A percentile compares a stretch with the other conserved stretches of the same genome.
Conservation (phyloP, 2,797 vertebrate genomes). For the Spheniscus humboldti region DNA sequence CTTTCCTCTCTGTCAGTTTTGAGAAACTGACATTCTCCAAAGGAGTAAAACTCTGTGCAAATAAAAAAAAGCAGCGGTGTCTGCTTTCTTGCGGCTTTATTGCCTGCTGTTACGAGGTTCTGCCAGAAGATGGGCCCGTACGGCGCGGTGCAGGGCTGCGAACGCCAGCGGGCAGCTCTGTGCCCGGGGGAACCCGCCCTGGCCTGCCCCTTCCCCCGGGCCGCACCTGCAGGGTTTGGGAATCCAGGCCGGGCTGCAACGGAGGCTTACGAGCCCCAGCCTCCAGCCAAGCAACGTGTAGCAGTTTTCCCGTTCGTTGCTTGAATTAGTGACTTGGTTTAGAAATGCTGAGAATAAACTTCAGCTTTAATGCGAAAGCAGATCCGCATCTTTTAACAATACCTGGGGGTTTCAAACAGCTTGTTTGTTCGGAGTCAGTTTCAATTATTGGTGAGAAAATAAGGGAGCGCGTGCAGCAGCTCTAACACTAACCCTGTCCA, state of each 20-base stretch:
- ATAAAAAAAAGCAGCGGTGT: accelerated
- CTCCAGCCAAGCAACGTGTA: accelerated
- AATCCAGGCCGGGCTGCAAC: no score
- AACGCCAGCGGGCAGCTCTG: neutral
- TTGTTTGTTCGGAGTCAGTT: accelerated
- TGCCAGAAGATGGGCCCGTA: neutral
- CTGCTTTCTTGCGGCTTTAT: accelerated
- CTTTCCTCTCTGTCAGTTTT: neutral
- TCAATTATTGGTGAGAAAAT: neutral
- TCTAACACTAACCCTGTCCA: accelerated
- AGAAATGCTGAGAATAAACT: accelerated
- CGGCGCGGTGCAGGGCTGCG: neutral
- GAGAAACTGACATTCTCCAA: neutral
- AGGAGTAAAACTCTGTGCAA: accelerated
- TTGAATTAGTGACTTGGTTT: accelerated
- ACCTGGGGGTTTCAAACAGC: no score
- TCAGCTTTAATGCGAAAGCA: accelerated
- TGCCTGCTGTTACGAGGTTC: neutral
- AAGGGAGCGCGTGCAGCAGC: neutral
- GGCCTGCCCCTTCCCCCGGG: no score
- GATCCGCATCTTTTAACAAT: accelerated
- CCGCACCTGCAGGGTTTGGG: no score
- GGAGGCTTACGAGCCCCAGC: neutral
- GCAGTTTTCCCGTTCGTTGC: accelerated
- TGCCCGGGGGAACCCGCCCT: neutral